Base-by-base conservation (phyloP, 2,888 invertebrate genomes). In the Polyploca ridens region DNA sequence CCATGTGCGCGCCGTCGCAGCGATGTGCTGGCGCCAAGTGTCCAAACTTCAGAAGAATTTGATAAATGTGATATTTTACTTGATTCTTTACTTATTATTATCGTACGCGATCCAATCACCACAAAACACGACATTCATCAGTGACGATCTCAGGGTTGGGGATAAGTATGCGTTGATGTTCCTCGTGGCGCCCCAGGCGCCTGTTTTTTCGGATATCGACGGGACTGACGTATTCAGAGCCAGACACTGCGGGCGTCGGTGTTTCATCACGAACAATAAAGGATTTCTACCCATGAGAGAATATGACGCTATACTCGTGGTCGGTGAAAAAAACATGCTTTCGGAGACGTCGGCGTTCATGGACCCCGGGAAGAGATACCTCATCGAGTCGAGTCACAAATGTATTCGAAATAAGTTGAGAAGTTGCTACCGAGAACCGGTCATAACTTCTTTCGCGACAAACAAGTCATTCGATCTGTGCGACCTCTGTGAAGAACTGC, bases 221-320 rank as follows among this genome's bases (percentile, higher is more conserved):
- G 89, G 87, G 1, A 86, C 85, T 0, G 78, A 79, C 1, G 85
- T 87, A 58, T 86, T 90, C 68, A 65, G 69, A 1, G 66, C 71
- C 3, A 66, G 82, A 4, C 71, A 72, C 11, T 90, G 90, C 70
- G 87, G 84, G 8, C 54, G 19, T 0, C 67, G 61, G 3, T 90
- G 90, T 66, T 88, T 86, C 69, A 69, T 90, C 41, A 90, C 90
- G 0, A 89, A 89, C 66, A 89, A 90, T 69, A 82, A 71, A 62
- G 90, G 88, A 0, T 87, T 90, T 63, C 66, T 89, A 10, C 89
- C 90, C 10, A 69, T 85, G 67, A 76, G 77, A 63, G 86, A 87
- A 66, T 90, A 82, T 69, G 90, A 90, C 59, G 90, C 90, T 0
- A 70, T 90, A 0, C 67, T 90, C 0, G 71, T 84, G 1, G 65